phyloP scores from a whole-genome alignment of 2,888 invertebrate species.

The Eupithecia insigniata region DNA sequence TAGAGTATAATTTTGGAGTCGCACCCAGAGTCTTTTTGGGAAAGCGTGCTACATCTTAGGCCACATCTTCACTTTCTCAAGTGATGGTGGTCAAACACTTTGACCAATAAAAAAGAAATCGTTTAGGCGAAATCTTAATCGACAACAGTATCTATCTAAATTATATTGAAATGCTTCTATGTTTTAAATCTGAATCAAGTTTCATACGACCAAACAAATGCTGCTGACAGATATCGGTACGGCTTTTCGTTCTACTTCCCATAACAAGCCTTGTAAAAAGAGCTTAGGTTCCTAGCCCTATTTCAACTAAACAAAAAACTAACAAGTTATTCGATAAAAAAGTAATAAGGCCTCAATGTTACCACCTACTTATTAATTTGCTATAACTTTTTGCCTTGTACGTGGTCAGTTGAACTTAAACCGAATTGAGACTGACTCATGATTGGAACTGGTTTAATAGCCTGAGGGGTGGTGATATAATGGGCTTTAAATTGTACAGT shows the following conservation, averaged over 20 bases:
- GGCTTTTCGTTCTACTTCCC: background rate
- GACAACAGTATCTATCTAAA: too few species aligned
- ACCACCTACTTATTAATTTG: conserved; percentile 32
- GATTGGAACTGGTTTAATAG: conserved; percentile 43
- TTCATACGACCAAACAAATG: background rate
- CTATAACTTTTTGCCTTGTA: conserved; percentile 31
- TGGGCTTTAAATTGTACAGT: conserved; percentile 22
- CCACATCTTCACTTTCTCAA: too few species aligned
- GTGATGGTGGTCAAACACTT: too few species aligned
- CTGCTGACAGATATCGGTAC: background rate
- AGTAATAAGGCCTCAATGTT: conserved; percentile 17
- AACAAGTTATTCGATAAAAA: conserved; percentile 8
- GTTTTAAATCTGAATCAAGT: background rate
- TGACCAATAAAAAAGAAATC: too few species aligned
- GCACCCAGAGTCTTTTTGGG: too few species aligned
- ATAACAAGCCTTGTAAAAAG: background rate
- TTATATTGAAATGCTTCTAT: too few species aligned
- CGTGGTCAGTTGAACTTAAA: conserved; percentile 33
- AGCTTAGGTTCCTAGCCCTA: background rate
- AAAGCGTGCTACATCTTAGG: too few species aligned
- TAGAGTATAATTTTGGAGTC: too few species aligned
- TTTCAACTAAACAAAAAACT: background rate
- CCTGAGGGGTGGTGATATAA: conserved; percentile 38
- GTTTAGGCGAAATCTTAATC: too few species aligned
- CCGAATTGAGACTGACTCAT: conserved; percentile 36